A percentile compares a stretch with the other conserved stretches of the same genome.
Conservation (phyloP, 2,113 vertebrate genomes). For the Burhinus bistriatus region DNA sequence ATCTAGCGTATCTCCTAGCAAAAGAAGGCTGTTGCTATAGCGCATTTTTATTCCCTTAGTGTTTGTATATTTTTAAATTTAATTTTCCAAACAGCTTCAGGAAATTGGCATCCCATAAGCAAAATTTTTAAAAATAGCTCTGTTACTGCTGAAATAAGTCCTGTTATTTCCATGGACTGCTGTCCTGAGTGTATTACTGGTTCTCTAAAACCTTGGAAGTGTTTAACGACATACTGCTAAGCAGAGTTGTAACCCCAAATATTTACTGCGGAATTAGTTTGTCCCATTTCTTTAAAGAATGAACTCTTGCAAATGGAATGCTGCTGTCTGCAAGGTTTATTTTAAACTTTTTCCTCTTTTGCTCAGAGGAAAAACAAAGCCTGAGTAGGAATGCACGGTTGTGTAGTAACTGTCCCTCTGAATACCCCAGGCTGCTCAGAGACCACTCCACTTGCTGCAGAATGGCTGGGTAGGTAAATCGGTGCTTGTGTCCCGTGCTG, state of each 20-base stretch:
- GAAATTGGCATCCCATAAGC: background rate
- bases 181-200: background rate
- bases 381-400: background rate
- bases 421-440: background rate
- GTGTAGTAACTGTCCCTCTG: background rate
- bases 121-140: background rate
- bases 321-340: background rate
- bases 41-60: background rate
- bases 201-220: background rate
- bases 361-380: background rate
- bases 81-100: constrained; percentile 26
- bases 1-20: background rate
- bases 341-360: background rate
- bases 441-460: rapidly evolving
- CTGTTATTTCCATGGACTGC: background rate
- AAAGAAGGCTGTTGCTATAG: background rate
- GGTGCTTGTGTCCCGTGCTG: rapidly evolving
- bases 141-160: background rate
- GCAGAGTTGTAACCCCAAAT: background rate
- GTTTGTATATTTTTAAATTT: background rate
- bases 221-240: background rate
- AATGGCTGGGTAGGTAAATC: background rate
- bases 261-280: background rate
- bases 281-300: background rate
- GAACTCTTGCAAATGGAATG: background rate